Conservation (phyloP, 2,797 vertebrate species). For the Euphonia xanthogaster region DNA sequence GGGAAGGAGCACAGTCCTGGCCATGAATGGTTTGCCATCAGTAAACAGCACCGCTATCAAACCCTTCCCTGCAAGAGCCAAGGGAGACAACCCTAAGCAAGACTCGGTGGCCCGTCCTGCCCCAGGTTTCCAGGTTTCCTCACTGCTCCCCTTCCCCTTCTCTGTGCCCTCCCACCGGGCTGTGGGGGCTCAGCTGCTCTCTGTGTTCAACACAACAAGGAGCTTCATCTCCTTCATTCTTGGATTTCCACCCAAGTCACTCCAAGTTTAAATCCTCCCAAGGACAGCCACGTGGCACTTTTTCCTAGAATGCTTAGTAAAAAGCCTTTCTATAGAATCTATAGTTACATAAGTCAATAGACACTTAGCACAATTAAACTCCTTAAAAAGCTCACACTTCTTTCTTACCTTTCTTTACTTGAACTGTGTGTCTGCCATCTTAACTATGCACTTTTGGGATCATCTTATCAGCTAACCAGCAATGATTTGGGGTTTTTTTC, state of each 20-base stretch:
- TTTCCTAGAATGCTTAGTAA: background rate
- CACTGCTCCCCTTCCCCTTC: background rate
- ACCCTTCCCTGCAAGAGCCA: background rate
- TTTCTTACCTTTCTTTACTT: background rate
- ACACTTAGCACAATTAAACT: background rate
- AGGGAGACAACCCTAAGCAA: background rate
- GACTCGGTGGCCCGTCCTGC: background rate
- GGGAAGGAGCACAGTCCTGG: background rate
- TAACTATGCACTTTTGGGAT: background rate
- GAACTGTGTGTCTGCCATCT: background rate
- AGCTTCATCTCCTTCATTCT: background rate
- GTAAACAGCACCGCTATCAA: fast-evolving
- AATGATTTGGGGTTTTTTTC: background rate
- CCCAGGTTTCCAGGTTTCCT: fast-evolving
- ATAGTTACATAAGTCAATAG: background rate
- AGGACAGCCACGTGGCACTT: background rate
- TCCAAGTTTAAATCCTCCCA: background rate
- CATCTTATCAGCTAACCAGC: background rate
- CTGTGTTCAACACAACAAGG: background rate
- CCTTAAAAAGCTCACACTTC: background rate
- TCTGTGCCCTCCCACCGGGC: fast-evolving
- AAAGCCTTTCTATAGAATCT: background rate
- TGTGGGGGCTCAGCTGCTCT: fast-evolving
- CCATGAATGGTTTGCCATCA: background rate
- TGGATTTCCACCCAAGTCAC: no score